Base-by-base conservation (phyloP, 2,797 vertebrate genomes). In the Chrysolophus pictus region DNA sequence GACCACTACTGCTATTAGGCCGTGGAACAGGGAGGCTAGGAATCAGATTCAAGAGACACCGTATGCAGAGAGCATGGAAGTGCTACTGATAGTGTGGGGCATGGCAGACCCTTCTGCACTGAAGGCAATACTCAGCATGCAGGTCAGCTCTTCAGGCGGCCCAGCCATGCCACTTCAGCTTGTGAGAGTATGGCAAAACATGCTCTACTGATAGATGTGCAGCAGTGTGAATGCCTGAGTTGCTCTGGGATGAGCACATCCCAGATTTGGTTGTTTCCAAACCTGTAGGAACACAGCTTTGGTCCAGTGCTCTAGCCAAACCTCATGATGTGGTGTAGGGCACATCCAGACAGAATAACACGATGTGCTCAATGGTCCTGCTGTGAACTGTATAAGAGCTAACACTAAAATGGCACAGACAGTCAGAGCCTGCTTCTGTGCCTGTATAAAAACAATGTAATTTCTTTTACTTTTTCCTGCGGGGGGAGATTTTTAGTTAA, bases 311-410 rank as follows among this genome's bases (percentile, higher is more conserved):
- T 86, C 67, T 69, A 62, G 7, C n/a, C 31, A 51, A 84, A 46
- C 24, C 71, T 55, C 37, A 24, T 2, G 6, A n/a, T 1, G 2
- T 51, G 72, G 41, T 0, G 0, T 1, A 29, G 21, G 23, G 24
- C 71, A 73, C 35, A 5, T 4, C 46, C 11, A 41, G 39, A 73
- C 14, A 47, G 23, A 49, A 55, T 14, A 28, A 28, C 1, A 3
- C 0, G 39, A 39, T 44, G 10, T 60, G 33, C 56, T 63, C 41
- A 31, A 2, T 13, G n/a, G 44, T 69, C 16, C 4, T 4, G 6
- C 60, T 67, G 29, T 21, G 49, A 21, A 58, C 17, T 13, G n/a
- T 28, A 37, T 63, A 78, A 82, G 22, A 53, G 37, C 47, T 58
- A 74, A 56, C 69, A 62, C 8, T 37, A 49, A 83, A 88, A 78